A percentile compares a stretch with the other conserved stretches of the same genome.
phyloP scores from a whole-genome alignment of 2,888 invertebrate genomes.

The Trachelus iudaicus region DNA sequence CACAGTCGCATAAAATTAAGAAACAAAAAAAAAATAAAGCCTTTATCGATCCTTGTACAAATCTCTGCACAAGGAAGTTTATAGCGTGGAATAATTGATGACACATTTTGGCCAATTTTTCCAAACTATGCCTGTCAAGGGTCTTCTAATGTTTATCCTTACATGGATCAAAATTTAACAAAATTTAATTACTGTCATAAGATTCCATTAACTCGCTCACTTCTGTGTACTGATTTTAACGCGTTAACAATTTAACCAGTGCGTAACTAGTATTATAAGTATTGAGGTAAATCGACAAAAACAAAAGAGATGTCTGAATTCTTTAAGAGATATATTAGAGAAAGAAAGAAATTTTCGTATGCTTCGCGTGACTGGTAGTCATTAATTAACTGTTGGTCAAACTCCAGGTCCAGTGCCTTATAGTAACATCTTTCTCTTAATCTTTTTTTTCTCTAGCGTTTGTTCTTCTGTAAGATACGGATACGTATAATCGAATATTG shows the following conservation, averaged over 20 bases:
- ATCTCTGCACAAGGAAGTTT: slow-evolving; percentile 5
- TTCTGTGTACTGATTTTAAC: background rate
- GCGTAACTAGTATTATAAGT: slow-evolving; percentile 14
- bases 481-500: background rate
- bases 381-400: background rate
- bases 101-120: slow-evolving; percentile 26
- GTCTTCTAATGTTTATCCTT: background rate
- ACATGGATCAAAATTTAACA: background rate
- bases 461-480: background rate
- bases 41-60: slow-evolving; percentile 1
- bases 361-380: background rate
- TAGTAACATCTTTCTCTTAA: background rate
- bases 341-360: background rate
- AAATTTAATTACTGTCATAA: background rate
- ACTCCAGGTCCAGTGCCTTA: background rate
- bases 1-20: slow-evolving; percentile 10
- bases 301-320: background rate
- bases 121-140: slow-evolving; percentile 7
- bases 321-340: slow-evolving; percentile 3
- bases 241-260: slow-evolving; percentile 10
- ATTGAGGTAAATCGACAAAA: slow-evolving; percentile 6
- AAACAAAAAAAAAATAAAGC: background rate
- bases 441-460: background rate
- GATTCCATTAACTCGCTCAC: slow-evolving; percentile 1
- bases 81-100: slow-evolving; percentile 24